Percentiles rank a stretch among this genome's conserved stretches.
Evolutionary conservation across 2,797 vertebrate species (phyloP).

Genomic region (Aldrovandia affinis): DNA sequence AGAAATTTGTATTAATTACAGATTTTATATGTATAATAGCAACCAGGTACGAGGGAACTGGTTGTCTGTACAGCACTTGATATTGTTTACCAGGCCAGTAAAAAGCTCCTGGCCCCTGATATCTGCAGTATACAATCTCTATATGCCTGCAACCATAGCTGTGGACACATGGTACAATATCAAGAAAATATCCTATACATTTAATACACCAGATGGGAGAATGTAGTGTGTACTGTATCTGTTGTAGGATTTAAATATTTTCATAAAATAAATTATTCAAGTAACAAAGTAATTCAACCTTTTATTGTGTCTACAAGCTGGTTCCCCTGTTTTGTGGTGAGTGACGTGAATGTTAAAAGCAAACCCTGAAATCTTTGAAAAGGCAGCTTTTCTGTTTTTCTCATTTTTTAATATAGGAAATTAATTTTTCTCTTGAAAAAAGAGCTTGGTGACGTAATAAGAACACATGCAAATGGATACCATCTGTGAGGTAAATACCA

Average conservation of each 20-base stretch:
- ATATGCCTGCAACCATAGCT: not conserved
- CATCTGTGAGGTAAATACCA: conserved; percentile 57
- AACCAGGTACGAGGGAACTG: not conserved
- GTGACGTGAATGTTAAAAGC: conserved; percentile 22
- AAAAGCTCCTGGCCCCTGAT: not conserved
- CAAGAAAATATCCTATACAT: conserved; percentile 35
- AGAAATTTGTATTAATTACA: not conserved
- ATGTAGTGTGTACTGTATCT: conserved; percentile 24
- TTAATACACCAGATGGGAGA: conserved; percentile 31
- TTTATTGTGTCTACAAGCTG: conserved; percentile 41
- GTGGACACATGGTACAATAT: not conserved
- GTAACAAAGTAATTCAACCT: conserved; percentile 29
- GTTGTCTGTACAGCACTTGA: not conserved
- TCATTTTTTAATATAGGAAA: conserved; percentile 55
- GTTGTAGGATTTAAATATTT: conserved; percentile 36
- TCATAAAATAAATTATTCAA: conserved; percentile 27
- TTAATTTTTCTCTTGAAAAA: conserved; percentile 54
- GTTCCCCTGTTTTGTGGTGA: conserved; percentile 34
- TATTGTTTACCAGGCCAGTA: not conserved
- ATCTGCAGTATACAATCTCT: not conserved
- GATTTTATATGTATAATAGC: not conserved
- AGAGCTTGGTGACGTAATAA: conserved; percentile 51
- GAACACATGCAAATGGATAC: conserved; percentile 40
- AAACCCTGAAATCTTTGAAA: conserved; percentile 23
- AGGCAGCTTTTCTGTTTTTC: conserved; percentile 48